Conservation (phyloP, 2,797 vertebrate genomes). For the Parambassis ranga region DNA sequence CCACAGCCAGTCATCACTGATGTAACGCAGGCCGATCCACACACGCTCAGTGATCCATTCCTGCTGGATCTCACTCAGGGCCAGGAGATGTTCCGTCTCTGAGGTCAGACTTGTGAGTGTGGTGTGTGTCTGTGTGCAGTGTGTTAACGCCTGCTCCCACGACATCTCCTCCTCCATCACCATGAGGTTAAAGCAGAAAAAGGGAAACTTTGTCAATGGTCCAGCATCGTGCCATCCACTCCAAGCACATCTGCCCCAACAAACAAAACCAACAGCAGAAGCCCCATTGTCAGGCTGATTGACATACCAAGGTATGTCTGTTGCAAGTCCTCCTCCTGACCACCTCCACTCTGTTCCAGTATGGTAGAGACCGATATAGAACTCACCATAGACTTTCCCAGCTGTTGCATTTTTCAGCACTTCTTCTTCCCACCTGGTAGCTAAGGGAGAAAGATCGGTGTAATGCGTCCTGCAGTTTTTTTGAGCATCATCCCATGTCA, state of each 20-base stretch:
- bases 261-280: accelerated
- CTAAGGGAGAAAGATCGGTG: constrained; percentile 25
- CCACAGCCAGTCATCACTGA: constrained; percentile 52
- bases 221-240: not conserved
- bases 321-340: constrained; percentile 7
- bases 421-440: not conserved
- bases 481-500: not conserved
- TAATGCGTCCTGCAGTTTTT: not conserved
- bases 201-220: accelerated
- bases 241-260: accelerated
- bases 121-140: not conserved
- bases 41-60: not conserved
- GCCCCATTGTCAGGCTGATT: not conserved
- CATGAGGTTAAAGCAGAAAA: constrained; percentile 14
- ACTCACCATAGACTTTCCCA: not conserved
- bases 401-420: not conserved
- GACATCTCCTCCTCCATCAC: not conserved
- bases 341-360: not conserved
- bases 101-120: constrained; percentile 9
- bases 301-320: not conserved
- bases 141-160: not conserved
- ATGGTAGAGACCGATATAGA: constrained; percentile 8
- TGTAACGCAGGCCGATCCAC: constrained; percentile 55
- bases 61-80: not conserved
- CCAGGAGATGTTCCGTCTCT: constrained; percentile 1